phyloP scores from a whole-genome alignment of 2,888 invertebrate species.

The Harpagoxenus sublaevis region DNA sequence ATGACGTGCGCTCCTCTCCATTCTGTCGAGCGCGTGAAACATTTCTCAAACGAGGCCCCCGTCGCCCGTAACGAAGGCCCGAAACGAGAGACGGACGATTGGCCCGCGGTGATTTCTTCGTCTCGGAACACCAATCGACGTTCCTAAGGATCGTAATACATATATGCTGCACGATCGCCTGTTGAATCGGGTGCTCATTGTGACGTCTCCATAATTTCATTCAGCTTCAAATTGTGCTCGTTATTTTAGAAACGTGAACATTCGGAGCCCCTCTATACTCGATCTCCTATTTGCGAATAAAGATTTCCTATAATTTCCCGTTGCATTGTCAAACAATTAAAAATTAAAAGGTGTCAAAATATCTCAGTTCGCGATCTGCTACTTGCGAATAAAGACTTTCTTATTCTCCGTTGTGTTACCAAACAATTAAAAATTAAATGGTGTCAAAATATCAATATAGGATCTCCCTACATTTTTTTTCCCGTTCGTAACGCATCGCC shows the following conservation, averaged over 20 bases:
- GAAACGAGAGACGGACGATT: constrained; percentile 44
- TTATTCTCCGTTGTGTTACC: background rate
- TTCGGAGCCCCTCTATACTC: background rate
- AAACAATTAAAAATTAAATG: too few relatives aligned
- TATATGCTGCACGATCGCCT: background rate
- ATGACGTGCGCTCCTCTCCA: constrained; percentile 45
- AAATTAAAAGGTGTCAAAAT: background rate
- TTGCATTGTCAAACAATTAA: background rate
- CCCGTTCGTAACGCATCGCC: background rate
- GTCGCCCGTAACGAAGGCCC: constrained; percentile 44
- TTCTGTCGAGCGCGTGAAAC: constrained; percentile 40
- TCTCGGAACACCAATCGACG: constrained; percentile 13
- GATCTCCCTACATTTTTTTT: background rate
- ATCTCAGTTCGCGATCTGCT: background rate
- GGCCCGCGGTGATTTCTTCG: constrained; percentile 43
- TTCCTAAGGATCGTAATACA: background rate
- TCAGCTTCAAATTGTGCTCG: background rate
- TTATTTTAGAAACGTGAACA: background rate
- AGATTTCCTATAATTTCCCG: background rate
- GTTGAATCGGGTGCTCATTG: background rate
- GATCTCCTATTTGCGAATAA: background rate
- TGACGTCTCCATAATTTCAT: constrained; percentile 11
- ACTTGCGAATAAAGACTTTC: background rate
- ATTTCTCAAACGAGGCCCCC: constrained; percentile 40
- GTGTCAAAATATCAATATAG: background rate